phyloP scores from a whole-genome alignment of 2,797 vertebrate genomes.

The Liparis tanakae region DNA sequence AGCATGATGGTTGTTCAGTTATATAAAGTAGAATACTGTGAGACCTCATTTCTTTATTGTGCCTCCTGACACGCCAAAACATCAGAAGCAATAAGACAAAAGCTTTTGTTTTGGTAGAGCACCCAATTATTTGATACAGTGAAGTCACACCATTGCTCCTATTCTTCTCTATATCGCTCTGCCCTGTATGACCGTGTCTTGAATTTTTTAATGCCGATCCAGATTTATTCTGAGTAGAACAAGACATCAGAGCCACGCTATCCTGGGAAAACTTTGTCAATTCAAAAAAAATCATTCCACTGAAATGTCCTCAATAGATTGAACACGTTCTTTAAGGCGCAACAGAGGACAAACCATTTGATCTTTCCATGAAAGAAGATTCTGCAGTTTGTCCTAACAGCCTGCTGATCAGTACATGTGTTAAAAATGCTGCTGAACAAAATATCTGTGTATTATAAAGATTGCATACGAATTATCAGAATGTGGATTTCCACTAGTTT shows the following conservation, averaged over 20 bases:
- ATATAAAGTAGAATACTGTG: background rate
- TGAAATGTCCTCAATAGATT: background rate
- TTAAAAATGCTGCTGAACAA: background rate
- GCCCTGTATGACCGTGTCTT: conserved; percentile 9
- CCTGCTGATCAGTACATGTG: background rate
- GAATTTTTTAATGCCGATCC: conserved; percentile 5
- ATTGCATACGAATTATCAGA: background rate
- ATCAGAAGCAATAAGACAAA: background rate
- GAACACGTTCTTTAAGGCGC: background rate
- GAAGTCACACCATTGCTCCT: background rate
- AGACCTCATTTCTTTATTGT: background rate
- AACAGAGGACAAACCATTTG: background rate
- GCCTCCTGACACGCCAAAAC: background rate
- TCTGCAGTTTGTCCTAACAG: background rate
- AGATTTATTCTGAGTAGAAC: conserved; percentile 13
- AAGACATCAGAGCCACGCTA: background rate
- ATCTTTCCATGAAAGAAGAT: background rate
- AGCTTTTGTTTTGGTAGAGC: background rate
- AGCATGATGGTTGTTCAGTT: background rate
- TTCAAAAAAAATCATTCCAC: conserved; percentile 2
- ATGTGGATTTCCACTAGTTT: background rate
- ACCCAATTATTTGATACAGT: conserved; percentile 7
- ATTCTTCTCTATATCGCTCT: background rate
- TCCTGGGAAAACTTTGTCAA: conserved; percentile 6
- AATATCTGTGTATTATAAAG: background rate